Evolutionary conservation across 2,797 vertebrate species (phyloP).

Genomic region (Rhinichthys osculus): DNA sequence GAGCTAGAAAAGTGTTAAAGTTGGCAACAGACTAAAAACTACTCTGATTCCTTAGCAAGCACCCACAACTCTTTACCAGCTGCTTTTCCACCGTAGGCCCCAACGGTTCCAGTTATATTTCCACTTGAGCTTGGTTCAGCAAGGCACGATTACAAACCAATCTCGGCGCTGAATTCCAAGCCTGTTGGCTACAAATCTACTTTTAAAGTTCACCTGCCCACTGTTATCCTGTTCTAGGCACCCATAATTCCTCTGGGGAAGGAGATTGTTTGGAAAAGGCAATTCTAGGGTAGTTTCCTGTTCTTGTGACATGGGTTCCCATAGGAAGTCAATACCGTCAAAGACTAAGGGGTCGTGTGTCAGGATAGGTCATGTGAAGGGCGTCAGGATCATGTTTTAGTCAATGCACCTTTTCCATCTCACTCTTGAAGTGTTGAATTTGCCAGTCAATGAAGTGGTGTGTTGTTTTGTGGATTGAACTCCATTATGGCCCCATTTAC

Average conservation of each 20-base stretch:
- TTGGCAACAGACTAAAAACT: neutral
- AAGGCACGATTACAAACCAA: neutral
- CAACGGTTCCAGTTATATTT: neutral
- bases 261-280: constrained; percentile 15
- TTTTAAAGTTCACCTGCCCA: neutral
- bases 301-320: constrained; percentile 28
- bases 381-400: neutral
- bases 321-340: constrained; percentile 14
- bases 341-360: neutral
- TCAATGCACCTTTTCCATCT: neutral
- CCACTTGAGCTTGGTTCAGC: neutral
- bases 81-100: neutral
- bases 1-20: no score
- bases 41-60: neutral
- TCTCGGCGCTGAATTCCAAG: neutral
- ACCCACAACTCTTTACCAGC: neutral
- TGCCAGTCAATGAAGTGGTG: constrained; percentile 29
- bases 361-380: constrained; percentile 10
- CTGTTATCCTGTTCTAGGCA: constrained; percentile 13
- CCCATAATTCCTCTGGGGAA: neutral
- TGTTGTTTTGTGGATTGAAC: constrained; percentile 45
- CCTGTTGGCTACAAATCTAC: neutral
- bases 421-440: constrained; percentile 10
- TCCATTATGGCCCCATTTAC: constrained; percentile 31
- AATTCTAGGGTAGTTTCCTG: neutral